Evolutionary conservation across 2,113 vertebrate genomes (phyloP).

Genomic region (Chlamydotis undulata): DNA sequence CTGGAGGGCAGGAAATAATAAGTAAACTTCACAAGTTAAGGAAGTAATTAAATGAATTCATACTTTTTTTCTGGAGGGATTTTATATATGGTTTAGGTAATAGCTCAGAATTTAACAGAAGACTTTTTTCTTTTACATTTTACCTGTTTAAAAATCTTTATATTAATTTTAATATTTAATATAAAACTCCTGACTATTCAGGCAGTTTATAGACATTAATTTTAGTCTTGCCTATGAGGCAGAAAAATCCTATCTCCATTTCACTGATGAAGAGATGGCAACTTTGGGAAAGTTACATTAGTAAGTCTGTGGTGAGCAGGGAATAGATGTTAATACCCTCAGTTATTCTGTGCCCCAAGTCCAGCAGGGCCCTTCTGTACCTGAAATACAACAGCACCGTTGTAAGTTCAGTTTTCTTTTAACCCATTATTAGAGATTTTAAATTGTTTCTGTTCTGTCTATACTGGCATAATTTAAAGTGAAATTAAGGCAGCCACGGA

Average conservation of each 20-base stretch:
- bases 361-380: background rate
- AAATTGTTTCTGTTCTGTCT: background rate
- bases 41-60: constrained; percentile 43
- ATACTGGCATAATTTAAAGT: background rate
- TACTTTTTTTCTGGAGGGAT: constrained; percentile 3
- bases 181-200: background rate
- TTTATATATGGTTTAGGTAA: constrained; percentile 16
- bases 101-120: background rate
- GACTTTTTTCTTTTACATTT: background rate
- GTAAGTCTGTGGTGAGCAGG: background rate
- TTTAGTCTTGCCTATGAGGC: constrained; percentile 22
- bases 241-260: constrained; percentile 14
- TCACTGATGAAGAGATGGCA: background rate
- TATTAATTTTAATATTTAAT: constrained; percentile 49
- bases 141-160: constrained; percentile 1
- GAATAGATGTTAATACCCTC: background rate
- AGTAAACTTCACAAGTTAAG: constrained; percentile 34
- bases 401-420: background rate
- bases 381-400: background rate
- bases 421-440: background rate
- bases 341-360: background rate
- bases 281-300: background rate
- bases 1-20: constrained; percentile 39
- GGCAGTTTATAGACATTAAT: background rate
- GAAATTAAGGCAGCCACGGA: background rate